These are phyloP conservation scores for Acronicta psi DNA, from an alignment of 2,888 invertebrate genomes.

Conservation along the genomic window DNA sequence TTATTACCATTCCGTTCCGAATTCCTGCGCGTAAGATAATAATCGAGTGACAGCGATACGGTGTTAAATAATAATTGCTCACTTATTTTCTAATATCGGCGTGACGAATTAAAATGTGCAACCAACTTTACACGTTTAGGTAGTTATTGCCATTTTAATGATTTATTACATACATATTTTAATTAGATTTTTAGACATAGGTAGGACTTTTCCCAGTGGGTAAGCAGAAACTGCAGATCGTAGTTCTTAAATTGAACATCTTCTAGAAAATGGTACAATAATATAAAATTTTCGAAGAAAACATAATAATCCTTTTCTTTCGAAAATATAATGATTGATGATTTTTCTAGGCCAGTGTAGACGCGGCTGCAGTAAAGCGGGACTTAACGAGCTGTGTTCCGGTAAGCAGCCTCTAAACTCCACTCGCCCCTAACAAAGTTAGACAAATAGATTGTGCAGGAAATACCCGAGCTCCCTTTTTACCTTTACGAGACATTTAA, in stretches of 20 bases:
- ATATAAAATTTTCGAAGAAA: neutral
- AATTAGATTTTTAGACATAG: too few species aligned
- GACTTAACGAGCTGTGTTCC: slow-evolving; percentile 69
- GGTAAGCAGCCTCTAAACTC: slow-evolving; percentile 64
- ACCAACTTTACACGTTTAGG: too few species aligned
- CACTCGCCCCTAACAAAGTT: slow-evolving; percentile 62
- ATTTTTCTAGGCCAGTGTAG: slow-evolving; percentile 34
- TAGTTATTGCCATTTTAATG: too few species aligned
- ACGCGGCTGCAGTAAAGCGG: slow-evolving; percentile 59
- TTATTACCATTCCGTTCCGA: slow-evolving; percentile 16
- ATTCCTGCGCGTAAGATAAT: slow-evolving; percentile 15
- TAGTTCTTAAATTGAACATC: too few species aligned
- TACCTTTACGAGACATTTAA: slow-evolving; percentile 48
- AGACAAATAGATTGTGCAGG: slow-evolving; percentile 70
- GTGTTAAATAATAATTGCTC: neutral
- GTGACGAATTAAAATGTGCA: too few species aligned
- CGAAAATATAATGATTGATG: slow-evolving; percentile 14
- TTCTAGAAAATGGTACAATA: neutral
- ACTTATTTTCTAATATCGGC: neutral
- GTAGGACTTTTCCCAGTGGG: too few species aligned
- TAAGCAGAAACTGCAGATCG: too few species aligned
- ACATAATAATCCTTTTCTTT: neutral
- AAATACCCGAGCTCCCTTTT: slow-evolving; percentile 59
- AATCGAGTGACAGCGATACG: slow-evolving; percentile 10
- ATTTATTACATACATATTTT: too few species aligned